Conservation (phyloP, 2,888 invertebrate genomes). For the Diabrotica balteata region DNA sequence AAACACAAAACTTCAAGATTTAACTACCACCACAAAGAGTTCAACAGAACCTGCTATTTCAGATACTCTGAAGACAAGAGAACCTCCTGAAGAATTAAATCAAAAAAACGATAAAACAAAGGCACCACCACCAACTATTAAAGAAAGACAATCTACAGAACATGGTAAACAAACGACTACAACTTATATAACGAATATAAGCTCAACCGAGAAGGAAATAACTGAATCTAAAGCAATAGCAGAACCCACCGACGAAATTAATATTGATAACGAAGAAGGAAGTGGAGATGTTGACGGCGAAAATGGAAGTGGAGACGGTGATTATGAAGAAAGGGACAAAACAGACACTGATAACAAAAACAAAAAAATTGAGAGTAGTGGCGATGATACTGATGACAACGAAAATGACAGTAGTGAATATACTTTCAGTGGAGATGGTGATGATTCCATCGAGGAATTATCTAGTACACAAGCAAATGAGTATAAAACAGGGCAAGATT, state of each 20-base stretch:
- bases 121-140: background rate
- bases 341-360: background rate
- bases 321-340: no score
- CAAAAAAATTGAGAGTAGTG: background rate
- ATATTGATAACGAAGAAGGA: background rate
- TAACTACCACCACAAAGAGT: no score
- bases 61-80: no score
- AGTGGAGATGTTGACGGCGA: background rate
- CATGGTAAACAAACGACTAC: no score
- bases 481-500: no score
- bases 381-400: background rate
- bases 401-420: background rate
- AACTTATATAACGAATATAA: background rate
- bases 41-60: no score
- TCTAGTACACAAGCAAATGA: no score
- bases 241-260: background rate
- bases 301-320: conserved; percentile 2
- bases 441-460: no score
- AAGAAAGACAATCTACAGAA: background rate
- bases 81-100: no score
- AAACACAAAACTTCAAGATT: background rate
- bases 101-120: no score
- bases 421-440: no score
- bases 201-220: background rate
- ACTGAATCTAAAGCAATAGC: conserved; percentile 2